Evolutionary conservation across 2,797 vertebrate species (phyloP).

Genomic region (Mustela erminea): DNA sequence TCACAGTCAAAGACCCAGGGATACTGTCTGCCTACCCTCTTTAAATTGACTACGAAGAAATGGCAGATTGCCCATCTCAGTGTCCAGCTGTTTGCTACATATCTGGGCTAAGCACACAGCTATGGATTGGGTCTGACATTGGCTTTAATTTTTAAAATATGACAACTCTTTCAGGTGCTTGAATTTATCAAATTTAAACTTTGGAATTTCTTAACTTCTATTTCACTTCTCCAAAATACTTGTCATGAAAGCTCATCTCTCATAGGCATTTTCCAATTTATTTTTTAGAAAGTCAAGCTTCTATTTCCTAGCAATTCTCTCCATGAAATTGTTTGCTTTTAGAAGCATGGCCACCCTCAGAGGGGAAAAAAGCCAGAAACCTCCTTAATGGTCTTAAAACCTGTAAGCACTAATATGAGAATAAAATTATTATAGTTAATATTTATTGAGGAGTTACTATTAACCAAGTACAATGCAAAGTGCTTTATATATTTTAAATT

Average conservation of each 20-base stretch:
- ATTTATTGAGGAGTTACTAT: background rate
- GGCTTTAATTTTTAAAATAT: constrained; percentile 18
- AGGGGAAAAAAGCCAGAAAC: background rate
- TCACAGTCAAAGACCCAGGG: background rate
- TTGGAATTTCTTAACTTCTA: background rate
- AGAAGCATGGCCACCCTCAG: background rate
- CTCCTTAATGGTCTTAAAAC: background rate
- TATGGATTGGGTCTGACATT: background rate
- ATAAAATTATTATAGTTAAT: constrained; percentile 27
- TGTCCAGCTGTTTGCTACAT: background rate
- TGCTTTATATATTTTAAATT: background rate
- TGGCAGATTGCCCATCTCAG: background rate
- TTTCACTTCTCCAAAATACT: constrained; percentile 20
- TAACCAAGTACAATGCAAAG: background rate
- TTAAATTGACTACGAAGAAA: background rate
- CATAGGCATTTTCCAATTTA: background rate
- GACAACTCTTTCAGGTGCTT: background rate
- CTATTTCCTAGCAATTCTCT: background rate
- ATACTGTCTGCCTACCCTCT: background rate
- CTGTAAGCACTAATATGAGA: background rate
- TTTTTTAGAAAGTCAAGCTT: constrained; percentile 14
- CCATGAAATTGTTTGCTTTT: background rate
- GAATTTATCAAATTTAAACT: constrained; percentile 40
- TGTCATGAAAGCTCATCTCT: background rate
- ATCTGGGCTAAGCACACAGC: background rate